Conservation (phyloP, 2,888 invertebrate genomes). For the Dusona sp. region DNA sequence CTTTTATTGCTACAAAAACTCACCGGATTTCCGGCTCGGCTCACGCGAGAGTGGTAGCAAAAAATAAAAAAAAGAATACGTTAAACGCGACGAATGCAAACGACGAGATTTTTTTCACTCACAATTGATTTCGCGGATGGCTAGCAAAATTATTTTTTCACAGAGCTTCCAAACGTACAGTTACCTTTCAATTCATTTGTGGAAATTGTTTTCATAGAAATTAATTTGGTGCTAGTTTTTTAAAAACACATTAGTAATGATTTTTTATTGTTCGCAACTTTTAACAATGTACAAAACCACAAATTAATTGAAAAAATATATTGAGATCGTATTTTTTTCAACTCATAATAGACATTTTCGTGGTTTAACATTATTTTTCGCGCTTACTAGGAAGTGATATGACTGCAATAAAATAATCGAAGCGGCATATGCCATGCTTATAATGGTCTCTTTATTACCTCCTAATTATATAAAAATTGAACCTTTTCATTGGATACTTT, state of each 20-base stretch:
- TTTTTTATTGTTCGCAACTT: neutral
- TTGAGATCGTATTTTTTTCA: neutral
- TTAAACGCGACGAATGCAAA: neutral
- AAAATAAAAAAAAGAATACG: neutral
- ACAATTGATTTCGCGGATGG: constrained; percentile 12
- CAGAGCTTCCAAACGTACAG: neutral
- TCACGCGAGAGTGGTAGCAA: constrained; percentile 9
- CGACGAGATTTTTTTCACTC: neutral
- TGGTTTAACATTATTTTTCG: neutral
- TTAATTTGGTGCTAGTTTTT: neutral
- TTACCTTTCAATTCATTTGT: neutral
- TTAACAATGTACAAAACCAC: neutral
- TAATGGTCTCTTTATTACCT: neutral
- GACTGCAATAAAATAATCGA: neutral
- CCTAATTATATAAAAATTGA: neutral
- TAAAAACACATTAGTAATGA: neutral
- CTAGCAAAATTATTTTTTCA: neutral
- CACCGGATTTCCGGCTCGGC: constrained; percentile 9
- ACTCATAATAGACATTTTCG: neutral
- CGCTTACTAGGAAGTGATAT: neutral
- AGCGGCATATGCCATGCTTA: neutral
- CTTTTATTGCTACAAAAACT: neutral
- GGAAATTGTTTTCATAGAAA: neutral
- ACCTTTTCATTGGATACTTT: neutral
- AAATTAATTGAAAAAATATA: neutral